Evolutionary conservation across 2,113 vertebrate genomes (phyloP), one percentile per base, ranked within the genome.

Genomic region (Notechis scutatus): DNA sequence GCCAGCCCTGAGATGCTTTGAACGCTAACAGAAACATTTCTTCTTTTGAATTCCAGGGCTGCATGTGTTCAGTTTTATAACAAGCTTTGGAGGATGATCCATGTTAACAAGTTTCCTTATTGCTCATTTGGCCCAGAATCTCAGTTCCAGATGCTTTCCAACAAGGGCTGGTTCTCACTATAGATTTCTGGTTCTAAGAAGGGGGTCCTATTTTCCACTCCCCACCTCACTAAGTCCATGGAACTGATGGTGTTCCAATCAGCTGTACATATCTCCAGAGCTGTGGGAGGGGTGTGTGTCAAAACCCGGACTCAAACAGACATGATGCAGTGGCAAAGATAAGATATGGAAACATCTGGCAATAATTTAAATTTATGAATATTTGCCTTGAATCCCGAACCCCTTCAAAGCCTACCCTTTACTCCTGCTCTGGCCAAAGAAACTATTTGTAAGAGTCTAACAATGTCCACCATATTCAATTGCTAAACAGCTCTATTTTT

Each of bases 1-100:
- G 0, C 93, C 95, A 95, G 90, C 91, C 94, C 94, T 85, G 50
- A 94, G 92, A 20, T 45, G 54, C 94, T 57, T 74, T 91, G 88
- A 52, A 81, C 54, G 23, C 61, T 74, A 61, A 85, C 69, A 7
- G 26, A 52, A 52, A 90, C 12, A n/a, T 92, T 61, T 55, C 45
- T 12, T 85, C 61, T 85, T 34, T 91, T 85, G 74, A 61, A 61
- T 26, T 29, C 11, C 56, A 89, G 23, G 21, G n/a, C 52, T 52
- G n/a, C 26, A 9, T 57, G 34, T 34, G 29, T 34, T 6, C 9
- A 15, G 47, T 39, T 52, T 69, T 74, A 24, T 69, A 5, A 5
- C 4, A 57, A 56, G 24, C 21, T 18, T 91, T 59, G 52, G 87
- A 6, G 61, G 34, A 57, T 88, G 20, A 24, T 50, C 59, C 20